A percentile compares a stretch with the other conserved stretches of the same genome.
Conservation (phyloP, 2,797 vertebrate species). For the Enteromius fasciolatus region DNA sequence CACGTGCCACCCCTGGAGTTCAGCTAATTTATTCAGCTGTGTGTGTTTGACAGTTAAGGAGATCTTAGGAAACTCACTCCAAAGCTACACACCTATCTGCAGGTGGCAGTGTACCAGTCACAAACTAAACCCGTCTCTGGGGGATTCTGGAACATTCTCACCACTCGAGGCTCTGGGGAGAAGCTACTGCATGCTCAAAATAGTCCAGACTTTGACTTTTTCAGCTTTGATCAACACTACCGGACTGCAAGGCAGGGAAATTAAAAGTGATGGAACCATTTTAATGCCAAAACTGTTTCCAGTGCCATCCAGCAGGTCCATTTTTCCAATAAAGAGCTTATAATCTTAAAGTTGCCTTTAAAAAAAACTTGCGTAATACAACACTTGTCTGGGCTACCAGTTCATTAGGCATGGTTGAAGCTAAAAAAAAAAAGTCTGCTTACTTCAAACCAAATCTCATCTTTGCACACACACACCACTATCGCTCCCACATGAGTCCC, state of each 20-base stretch:
- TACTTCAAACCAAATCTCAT: constrained; percentile 42
- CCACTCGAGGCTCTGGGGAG: constrained; percentile 16
- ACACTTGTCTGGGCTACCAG: constrained; percentile 1
- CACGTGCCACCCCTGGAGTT: not conserved
- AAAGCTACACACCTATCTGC: constrained; percentile 50
- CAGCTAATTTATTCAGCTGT: constrained; percentile 6
- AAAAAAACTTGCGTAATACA: not conserved
- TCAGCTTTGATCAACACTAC: constrained; percentile 53
- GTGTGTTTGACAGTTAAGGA: constrained; percentile 18
- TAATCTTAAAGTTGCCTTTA: not conserved
- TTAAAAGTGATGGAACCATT: constrained; percentile 34
- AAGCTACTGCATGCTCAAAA: constrained; percentile 31
- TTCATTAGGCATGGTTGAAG: constrained; percentile 24
- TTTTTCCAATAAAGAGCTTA: not conserved
- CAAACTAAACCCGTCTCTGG: constrained; percentile 30
- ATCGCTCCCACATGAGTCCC: constrained; percentile 34
- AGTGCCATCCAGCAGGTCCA: not conserved
- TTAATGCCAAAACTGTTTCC: constrained; percentile 23
- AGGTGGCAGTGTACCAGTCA: constrained; percentile 58
- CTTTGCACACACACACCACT: constrained; percentile 14
- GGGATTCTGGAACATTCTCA: constrained; percentile 54
- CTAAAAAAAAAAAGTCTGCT: constrained; percentile 23
- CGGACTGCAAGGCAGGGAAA: constrained; percentile 33
- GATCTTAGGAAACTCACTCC: constrained; percentile 22
- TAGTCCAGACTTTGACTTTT: constrained; percentile 31